phyloP scores from a whole-genome alignment of 2,113 vertebrate species.

The Bagarius yarrelli region DNA sequence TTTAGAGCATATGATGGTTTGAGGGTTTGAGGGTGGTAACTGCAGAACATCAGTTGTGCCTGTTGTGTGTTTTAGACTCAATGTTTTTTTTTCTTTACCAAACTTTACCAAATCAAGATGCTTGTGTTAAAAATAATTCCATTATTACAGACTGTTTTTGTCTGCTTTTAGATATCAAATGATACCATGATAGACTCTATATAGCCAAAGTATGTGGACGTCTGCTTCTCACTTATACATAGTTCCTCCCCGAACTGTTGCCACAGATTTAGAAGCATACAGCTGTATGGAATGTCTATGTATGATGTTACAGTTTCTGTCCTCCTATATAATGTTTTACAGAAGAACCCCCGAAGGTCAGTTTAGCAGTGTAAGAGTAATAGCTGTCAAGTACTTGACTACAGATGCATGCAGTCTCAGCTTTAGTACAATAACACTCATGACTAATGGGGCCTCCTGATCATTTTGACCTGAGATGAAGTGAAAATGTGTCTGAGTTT shows the following conservation, averaged over 20 bases:
- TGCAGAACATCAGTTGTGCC: not conserved
- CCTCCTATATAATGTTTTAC: not conserved
- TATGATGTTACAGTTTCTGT: not conserved
- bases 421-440: constrained; percentile 22
- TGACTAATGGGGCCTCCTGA: constrained; percentile 4
- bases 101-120: not conserved
- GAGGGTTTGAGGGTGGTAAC: not conserved
- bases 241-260: not conserved
- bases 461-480: constrained; percentile 11
- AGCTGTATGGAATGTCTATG: not conserved
- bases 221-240: not conserved
- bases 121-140: not conserved
- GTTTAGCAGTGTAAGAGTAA: not conserved
- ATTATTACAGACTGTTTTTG: not conserved
- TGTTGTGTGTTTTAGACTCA: not conserved
- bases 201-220: not conserved
- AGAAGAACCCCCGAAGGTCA: not conserved
- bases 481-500: not conserved
- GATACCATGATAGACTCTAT: not conserved
- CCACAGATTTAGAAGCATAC: not conserved
- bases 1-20: constrained; percentile 17
- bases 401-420: not conserved
- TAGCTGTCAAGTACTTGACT: not conserved
- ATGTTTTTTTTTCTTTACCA: not conserved
- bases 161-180: not conserved